Base-by-base conservation (phyloP, 2,113 vertebrate genomes). In the Psilopsiagon aymara region DNA sequence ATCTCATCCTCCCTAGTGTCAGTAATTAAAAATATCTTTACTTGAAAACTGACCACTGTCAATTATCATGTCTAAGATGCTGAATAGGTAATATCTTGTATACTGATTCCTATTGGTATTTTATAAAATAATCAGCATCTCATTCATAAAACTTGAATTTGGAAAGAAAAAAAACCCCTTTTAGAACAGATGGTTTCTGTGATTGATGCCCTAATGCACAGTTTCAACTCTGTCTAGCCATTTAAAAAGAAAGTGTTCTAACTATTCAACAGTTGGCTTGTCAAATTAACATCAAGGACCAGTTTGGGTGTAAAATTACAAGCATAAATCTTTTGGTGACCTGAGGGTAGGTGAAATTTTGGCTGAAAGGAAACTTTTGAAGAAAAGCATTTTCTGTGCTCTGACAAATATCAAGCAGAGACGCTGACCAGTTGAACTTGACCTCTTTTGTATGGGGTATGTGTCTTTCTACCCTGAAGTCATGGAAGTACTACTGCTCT, bases 111-210 rank as follows among this genome's bases (percentile, higher is more conserved):
- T 97, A 70, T 92, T 86, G 97, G 85, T 97, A 81, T 95, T 95
- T 94, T 83, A 77, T 94, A 97, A 92, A 93, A 87, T 84, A 95
- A 73, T 86, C 89, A 84, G 88, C 55, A 91, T 67, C 92, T 96
- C 79, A 92, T 95, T 97, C 94, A 82, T 70, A 91, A 97, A 91
- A 43, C 90, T 85, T 53, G 76, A 94, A 92, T 76, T 92, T 71
- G 28, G 49, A 92, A 94, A 95, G 88, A 78, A 86, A 60, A 97
- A 92, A 96, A 95, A 5, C 92, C 9, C 70, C 83, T 97, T 71
- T 88, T 95, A 70, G 92, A 97, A 88, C 84, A 97, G 92, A 97
- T 96, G 86, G 84, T 86, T 95, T 98, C 70, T 89, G 93, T 96
- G 80, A 97, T 95, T 93, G 93, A 96, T 53, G 67, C 76, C 87